These are phyloP conservation scores for Scortum barcoo DNA, from an alignment of 2,113 vertebrate species.

Conservation along the genomic window DNA sequence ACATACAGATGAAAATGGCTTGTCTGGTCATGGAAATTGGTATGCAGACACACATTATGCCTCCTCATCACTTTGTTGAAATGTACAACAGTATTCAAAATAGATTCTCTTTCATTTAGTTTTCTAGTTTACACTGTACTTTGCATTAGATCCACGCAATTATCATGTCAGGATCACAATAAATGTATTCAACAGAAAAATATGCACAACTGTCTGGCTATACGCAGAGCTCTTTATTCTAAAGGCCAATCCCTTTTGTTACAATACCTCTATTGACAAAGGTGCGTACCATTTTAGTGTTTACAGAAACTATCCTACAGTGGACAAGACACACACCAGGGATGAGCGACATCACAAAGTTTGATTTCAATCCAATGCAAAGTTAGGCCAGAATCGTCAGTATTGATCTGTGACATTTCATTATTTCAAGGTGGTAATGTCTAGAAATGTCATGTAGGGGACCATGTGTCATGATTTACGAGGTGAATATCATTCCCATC, in stretches of 20 bases:
- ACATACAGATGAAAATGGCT: conserved; percentile 80
- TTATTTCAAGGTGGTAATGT: conserved; percentile 24
- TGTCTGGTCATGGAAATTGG: conserved; percentile 67
- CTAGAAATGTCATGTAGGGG: background rate
- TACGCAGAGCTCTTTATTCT: background rate
- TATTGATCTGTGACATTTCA: conserved; percentile 20
- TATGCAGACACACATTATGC: conserved; percentile 74
- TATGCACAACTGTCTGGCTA: background rate
- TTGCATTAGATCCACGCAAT: conserved; percentile 42
- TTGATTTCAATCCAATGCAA: background rate
- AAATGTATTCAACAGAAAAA: conserved; percentile 30
- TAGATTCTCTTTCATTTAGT: conserved; percentile 48
- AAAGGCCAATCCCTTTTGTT: background rate
- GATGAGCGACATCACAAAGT: background rate
- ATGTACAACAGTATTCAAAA: conserved; percentile 57
- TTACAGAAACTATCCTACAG: background rate
- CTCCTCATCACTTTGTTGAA: conserved; percentile 76
- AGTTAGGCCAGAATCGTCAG: conserved; percentile 3
- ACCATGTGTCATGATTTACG: conserved; percentile 25
- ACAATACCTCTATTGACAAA: background rate
- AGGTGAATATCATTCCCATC: conserved; percentile 2
- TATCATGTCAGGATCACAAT: conserved; percentile 44
- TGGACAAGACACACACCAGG: background rate
- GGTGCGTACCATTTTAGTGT: background rate
- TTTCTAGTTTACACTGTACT: conserved; percentile 49